These are phyloP conservation scores for Tipula helvola DNA, from an alignment of 2,888 invertebrate genomes.

Conservation along the genomic window DNA sequence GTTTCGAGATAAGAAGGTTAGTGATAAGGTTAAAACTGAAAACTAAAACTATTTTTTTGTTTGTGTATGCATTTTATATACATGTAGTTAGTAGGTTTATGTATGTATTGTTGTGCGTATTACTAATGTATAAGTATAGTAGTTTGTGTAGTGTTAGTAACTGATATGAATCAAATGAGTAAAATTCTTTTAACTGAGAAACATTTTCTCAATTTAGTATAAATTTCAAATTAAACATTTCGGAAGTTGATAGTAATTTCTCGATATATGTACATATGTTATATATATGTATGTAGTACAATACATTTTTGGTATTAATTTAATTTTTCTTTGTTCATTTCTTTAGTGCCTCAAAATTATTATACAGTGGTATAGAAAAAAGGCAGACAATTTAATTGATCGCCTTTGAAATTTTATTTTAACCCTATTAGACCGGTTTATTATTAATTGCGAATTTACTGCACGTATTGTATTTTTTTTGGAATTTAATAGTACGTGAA, in stretches of 20 bases:
- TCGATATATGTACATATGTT: background rate
- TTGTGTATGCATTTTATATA: background rate
- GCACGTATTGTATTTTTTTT: too few relatives aligned
- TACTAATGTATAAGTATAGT: background rate
- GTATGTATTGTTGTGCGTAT: background rate
- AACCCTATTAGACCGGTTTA: too few relatives aligned
- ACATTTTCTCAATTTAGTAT: background rate
- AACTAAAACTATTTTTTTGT: background rate
- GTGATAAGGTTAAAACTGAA: background rate
- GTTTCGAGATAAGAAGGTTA: background rate
- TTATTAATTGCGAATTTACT: too few relatives aligned
- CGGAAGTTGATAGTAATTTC: background rate
- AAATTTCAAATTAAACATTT: background rate
- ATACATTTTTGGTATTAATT: background rate
- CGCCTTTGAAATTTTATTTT: too few relatives aligned
- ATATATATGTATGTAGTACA: too few relatives aligned
- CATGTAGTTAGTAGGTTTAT: background rate
- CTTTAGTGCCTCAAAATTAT: background rate
- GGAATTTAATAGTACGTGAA: too few relatives aligned
- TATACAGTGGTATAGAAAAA: background rate
- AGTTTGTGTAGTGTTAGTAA: background rate
- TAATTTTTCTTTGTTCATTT: background rate
- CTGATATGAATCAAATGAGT: background rate
- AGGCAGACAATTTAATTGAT: background rate
- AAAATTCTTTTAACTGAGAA: background rate